Percentiles rank a stretch among this genome's conserved stretches.
Conservation (phyloP, 2,113 vertebrate species). For the Chelonoidis abingdonii region DNA sequence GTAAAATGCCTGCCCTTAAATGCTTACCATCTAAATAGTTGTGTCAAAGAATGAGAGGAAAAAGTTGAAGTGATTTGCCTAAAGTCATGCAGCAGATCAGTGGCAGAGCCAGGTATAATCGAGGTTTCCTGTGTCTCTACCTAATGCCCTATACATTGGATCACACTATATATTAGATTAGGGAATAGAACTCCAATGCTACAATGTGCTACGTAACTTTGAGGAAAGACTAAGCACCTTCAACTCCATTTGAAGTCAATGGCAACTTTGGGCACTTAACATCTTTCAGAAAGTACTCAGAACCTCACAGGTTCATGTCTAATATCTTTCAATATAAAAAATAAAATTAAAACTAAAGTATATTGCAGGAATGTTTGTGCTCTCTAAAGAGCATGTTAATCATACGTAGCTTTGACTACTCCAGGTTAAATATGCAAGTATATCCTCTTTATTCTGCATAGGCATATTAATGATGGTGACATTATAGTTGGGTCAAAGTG, state of each 20-base stretch:
- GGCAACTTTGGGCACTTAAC: not conserved
- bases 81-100: not conserved
- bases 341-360: not conserved
- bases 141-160: not conserved
- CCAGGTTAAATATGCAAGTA: not conserved
- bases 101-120: not conserved
- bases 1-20: not conserved
- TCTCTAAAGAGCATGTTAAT: not conserved
- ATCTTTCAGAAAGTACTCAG: not conserved
- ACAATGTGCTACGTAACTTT: not conserved
- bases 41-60: not conserved
- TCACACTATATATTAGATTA: not conserved
- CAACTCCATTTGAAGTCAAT: not conserved
- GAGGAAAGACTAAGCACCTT: not conserved
- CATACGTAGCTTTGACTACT: not conserved
- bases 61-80: not conserved
- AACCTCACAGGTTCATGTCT: not conserved
- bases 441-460: conserved; percentile 32
- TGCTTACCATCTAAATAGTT: not conserved
- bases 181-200: not conserved
- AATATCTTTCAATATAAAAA: not conserved
- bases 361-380: not conserved
- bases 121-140: not conserved
- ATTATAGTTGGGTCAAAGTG: not conserved
- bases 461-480: conserved; percentile 53